Percentiles rank a stretch among this genome's conserved stretches.
Conservation (phyloP, 2,888 invertebrate genomes). For the Yponomeuta sedellus region DNA sequence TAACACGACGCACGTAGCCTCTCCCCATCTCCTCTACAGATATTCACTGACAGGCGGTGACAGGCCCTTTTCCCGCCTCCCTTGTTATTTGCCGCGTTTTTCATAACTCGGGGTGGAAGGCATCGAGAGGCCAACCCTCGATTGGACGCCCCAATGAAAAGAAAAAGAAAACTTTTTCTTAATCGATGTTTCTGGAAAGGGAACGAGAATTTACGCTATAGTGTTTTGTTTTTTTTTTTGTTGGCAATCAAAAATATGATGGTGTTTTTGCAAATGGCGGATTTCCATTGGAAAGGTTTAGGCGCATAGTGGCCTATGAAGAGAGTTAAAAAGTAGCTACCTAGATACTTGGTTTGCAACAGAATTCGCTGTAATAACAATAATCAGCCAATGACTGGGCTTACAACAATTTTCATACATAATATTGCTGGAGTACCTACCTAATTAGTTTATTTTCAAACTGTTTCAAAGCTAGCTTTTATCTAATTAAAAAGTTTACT, state of each 20-base stretch:
- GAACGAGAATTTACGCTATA: not conserved
- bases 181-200: conserved; percentile 23
- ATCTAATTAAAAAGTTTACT: conserved; percentile 38
- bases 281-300: no score
- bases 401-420: no score
- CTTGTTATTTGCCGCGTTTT: conserved; percentile 58
- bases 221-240: not conserved
- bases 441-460: no score
- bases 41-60: conserved; percentile 62
- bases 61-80: conserved; percentile 67
- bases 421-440: no score
- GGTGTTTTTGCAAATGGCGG: no score
- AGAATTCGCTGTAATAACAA: no score
- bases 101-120: conserved; percentile 51
- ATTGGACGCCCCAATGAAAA: not conserved
- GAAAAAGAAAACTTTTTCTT: conserved; percentile 27
- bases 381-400: no score
- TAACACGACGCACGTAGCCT: not conserved
- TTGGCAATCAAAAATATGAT: not conserved
- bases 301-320: no score
- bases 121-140: conserved; percentile 43
- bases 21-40: conserved; percentile 47
- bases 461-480: conserved; percentile 12
- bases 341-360: no score
- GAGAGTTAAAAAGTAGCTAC: no score